Evolutionary conservation across 2,113 vertebrate species (phyloP).

Genomic region (Gadus chalcogrammus): DNA sequence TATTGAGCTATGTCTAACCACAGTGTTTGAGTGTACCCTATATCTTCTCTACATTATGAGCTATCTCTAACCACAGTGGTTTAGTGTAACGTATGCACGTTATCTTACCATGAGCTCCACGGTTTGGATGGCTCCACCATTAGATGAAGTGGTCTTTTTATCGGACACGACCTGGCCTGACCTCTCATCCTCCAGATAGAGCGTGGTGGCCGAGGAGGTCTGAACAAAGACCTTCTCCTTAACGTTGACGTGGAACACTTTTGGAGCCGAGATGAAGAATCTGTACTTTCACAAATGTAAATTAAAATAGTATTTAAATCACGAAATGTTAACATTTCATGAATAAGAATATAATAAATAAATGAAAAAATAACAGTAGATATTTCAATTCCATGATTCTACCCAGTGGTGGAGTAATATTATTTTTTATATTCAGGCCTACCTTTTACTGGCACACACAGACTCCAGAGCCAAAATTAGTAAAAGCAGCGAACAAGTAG

Average conservation of each 20-base stretch:
- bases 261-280: constrained; percentile 71
- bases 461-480: constrained; percentile 25
- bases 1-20: no score
- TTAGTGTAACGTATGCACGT: neutral
- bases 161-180: neutral
- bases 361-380: no score
- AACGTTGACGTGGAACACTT: constrained; percentile 68
- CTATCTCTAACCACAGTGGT: neutral
- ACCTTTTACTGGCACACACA: constrained; percentile 25
- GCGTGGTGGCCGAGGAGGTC: constrained; percentile 34
- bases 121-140: neutral
- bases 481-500: constrained; percentile 24
- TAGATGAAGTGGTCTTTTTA: accelerated
- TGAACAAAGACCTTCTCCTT: constrained; percentile 68
- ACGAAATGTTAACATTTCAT: neutral
- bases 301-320: no score
- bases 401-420: neutral
- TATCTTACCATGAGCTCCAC: constrained; percentile 63
- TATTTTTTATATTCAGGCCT: constrained; percentile 10
- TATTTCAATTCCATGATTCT: no score
- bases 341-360: neutral
- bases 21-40: no score
- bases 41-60: neutral
- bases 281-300: constrained; percentile 32
- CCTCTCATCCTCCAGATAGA: constrained; percentile 45